Conservation (phyloP, 2,888 invertebrate species). For the Drosophila neotestacea region DNA sequence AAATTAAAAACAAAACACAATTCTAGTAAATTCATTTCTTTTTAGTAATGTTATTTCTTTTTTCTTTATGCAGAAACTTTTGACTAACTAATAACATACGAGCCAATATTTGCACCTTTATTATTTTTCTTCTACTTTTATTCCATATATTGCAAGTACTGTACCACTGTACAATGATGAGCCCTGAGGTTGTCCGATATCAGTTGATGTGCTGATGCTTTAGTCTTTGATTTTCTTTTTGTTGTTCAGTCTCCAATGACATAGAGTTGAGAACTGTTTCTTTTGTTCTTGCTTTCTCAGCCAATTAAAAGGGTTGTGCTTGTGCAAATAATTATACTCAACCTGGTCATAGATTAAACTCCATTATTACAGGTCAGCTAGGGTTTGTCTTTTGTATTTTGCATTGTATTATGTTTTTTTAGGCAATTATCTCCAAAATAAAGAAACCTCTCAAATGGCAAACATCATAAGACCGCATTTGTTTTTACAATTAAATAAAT, state of each 20-base stretch:
- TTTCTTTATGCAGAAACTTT: too few relatives aligned
- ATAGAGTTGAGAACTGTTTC: neutral
- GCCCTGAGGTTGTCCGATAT: constrained; percentile 1
- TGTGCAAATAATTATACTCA: constrained; percentile 9
- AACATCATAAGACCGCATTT: constrained; percentile 1
- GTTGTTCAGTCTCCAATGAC: constrained; percentile 2
- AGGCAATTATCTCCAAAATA: neutral
- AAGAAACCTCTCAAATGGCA: constrained; percentile 9
- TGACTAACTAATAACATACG: too few relatives aligned
- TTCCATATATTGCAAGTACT: neutral
- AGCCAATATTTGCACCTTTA: too few relatives aligned
- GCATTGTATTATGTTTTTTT: neutral
- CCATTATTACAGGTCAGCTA: constrained; percentile 1
- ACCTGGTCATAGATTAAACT: constrained; percentile 8
- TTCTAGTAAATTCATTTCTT: too few relatives aligned
- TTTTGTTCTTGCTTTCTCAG: constrained; percentile 3
- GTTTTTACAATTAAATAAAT: neutral
- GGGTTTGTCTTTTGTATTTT: neutral
- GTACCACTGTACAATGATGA: neutral
- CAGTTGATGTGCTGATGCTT: constrained; percentile 3
- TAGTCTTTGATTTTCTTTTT: constrained; percentile 9
- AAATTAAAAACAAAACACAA: too few relatives aligned
- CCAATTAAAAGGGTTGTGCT: constrained; percentile 17
- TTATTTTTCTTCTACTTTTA: neutral
- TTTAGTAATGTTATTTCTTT: too few relatives aligned